These are phyloP conservation scores for Papilio polyxenes DNA, from an alignment of 1,140 invertebrate genomes.

Conservation along the genomic window DNA sequence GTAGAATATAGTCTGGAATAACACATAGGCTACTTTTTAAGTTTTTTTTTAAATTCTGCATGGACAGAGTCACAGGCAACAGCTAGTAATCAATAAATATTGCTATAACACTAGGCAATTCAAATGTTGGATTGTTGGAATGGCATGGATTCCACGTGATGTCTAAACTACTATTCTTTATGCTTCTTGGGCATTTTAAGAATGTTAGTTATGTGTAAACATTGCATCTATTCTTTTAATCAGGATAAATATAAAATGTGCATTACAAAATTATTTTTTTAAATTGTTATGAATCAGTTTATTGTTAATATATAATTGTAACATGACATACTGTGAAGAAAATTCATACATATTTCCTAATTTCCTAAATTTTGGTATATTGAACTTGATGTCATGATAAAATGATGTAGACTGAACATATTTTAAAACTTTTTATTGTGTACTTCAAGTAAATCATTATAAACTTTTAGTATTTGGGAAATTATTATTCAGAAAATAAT, in stretches of 20 bases:
- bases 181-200: background rate
- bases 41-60: no score
- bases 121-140: background rate
- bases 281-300: background rate
- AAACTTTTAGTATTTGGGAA: no score
- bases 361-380: background rate
- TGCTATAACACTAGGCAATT: background rate
- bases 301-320: background rate
- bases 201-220: background rate
- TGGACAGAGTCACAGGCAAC: no score
- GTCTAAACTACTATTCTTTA: background rate
- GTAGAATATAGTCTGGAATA: no score
- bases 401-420: no score
- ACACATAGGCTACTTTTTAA: no score
- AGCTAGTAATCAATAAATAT: background rate
- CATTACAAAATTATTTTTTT: background rate
- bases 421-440: no score
- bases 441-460: no score
- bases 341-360: background rate
- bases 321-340: background rate
- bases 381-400: background rate
- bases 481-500: no score
- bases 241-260: background rate
- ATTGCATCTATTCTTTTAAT: slow-evolving; percentile 4
- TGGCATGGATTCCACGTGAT: background rate